phyloP scores from a whole-genome alignment of 2,888 invertebrate species.

The Pinctada fucata region DNA sequence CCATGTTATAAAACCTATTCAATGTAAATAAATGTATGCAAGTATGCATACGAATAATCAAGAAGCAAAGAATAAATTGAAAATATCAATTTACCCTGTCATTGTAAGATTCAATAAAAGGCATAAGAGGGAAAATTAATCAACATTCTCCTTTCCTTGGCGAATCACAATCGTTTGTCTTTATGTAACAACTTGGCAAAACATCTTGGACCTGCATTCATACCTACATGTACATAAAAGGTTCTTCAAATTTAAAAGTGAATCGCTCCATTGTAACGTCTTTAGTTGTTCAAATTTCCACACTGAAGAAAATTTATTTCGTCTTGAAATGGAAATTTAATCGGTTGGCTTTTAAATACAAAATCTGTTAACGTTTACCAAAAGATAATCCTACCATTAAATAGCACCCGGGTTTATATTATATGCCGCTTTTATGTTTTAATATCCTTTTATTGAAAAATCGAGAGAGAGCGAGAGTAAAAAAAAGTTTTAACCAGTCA shows the following conservation, averaged over 20 bases:
- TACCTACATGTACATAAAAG: too few species aligned
- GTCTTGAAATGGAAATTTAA: neutral
- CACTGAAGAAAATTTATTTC: neutral
- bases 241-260: neutral
- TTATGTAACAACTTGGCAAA: too few species aligned
- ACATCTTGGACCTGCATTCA: too few species aligned
- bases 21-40: too few species aligned
- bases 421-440: neutral
- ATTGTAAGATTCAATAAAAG: too few species aligned
- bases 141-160: too few species aligned
- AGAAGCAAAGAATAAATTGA: too few species aligned
- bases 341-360: neutral
- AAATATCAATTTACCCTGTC: too few species aligned
- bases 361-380: conserved; percentile 3
- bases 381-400: neutral
- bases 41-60: too few species aligned
- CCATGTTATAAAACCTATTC: too few species aligned
- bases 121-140: too few species aligned
- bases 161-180: too few species aligned
- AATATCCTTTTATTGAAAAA: neutral
- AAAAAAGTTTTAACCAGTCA: neutral
- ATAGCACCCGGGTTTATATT: neutral
- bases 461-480: neutral
- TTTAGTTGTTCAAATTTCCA: neutral
- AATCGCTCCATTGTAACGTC: neutral